These are phyloP conservation scores for Sus scrofa DNA, from an alignment of 2,113 vertebrate species.

Conservation along the genomic window DNA sequence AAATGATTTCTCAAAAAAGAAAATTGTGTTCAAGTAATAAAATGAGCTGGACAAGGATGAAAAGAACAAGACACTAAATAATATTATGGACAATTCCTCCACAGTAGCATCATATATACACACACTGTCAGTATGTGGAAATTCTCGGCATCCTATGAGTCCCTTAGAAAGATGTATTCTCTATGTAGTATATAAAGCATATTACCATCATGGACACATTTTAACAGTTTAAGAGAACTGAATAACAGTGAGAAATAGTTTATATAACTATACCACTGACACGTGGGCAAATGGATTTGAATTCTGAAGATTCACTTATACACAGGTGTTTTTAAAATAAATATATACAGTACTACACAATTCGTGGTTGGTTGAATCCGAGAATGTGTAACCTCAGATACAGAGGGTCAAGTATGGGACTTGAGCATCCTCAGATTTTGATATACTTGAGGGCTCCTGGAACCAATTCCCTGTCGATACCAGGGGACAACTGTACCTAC, in stretches of 20 bases:
- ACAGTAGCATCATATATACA: background rate
- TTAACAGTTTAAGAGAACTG: background rate
- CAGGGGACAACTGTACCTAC: background rate
- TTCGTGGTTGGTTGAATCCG: background rate
- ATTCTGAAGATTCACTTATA: background rate
- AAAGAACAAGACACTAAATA: slow-evolving; percentile 55
- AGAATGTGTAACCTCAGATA: background rate
- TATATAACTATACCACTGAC: background rate
- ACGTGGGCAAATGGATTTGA: background rate
- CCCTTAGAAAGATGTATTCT: background rate
- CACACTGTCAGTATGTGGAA: background rate
- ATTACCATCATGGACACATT: background rate
- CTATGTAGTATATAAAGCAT: background rate
- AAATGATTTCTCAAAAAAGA: slow-evolving; percentile 32
- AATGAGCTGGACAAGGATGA: slow-evolving; percentile 37
- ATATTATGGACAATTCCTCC: background rate
- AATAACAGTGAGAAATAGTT: background rate
- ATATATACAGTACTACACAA: background rate
- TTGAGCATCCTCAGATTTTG: background rate
- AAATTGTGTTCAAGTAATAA: slow-evolving; percentile 49
- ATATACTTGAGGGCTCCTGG: background rate
- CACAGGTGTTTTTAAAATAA: background rate
- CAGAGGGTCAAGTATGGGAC: background rate
- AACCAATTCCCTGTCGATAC: background rate
- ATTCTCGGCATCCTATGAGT: background rate